Percentiles rank a stretch among this genome's conserved stretches.
These are phyloP conservation scores for Rhopalosiphum nymphaeae DNA, from an alignment of 2,888 invertebrate genomes.

Conservation along the genomic window DNA sequence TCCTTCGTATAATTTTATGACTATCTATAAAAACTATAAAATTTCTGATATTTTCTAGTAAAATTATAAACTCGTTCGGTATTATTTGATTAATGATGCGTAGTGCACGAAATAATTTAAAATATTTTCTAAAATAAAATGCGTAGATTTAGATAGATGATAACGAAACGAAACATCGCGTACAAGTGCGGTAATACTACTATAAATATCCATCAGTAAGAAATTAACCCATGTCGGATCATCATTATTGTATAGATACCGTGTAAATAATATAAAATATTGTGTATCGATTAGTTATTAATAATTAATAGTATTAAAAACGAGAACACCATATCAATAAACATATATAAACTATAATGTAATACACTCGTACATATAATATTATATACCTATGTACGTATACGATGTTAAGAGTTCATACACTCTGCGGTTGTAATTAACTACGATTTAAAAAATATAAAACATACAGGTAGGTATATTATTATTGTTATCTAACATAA, in stretches of 20 bases:
- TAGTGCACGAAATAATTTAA: neutral
- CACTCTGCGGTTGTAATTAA: neutral
- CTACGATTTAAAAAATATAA: neutral
- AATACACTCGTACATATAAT: too few species aligned
- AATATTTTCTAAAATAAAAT: neutral
- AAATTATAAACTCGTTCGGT: neutral
- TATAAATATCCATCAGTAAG: neutral
- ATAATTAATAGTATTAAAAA: neutral
- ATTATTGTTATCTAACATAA: neutral
- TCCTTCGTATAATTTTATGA: neutral
- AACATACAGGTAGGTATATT: neutral
- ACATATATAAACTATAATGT: neutral
- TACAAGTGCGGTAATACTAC: neutral
- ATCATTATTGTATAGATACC: neutral
- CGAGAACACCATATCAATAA: neutral
- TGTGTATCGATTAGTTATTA: neutral
- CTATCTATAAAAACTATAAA: neutral
- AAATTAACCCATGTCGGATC: neutral
- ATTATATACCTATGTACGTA: too few species aligned
- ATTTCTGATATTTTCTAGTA: neutral
- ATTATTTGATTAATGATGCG: neutral
- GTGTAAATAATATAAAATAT: neutral
- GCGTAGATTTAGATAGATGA: neutral
- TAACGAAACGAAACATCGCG: neutral
- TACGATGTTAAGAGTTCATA: neutral